A percentile compares a stretch with the other conserved stretches of the same genome.
Conservation (phyloP, 2,797 vertebrate species). For the Amphiprion clarkii region DNA sequence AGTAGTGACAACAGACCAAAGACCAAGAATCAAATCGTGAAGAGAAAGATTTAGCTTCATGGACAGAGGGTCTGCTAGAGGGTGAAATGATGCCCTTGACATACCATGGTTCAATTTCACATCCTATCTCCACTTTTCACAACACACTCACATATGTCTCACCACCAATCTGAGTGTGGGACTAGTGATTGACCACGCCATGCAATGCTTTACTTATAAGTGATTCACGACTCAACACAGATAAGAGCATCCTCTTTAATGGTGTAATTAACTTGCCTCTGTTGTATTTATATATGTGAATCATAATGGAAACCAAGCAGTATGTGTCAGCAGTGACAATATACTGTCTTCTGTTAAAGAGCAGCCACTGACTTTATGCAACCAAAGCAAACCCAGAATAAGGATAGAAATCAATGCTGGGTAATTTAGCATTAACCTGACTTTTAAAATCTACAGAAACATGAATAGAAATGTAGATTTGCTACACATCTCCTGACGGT, state of each 20-base stretch:
- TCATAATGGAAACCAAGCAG: neutral
- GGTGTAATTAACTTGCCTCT: too few relatives aligned
- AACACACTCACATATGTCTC: constrained; percentile 55
- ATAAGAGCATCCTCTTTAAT: neutral
- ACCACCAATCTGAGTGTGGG: neutral
- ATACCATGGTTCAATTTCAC: constrained; percentile 40
- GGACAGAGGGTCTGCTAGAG: neutral
- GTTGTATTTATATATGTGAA: neutral
- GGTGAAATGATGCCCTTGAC: constrained; percentile 22
- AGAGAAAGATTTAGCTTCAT: constrained; percentile 30
- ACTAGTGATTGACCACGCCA: neutral
- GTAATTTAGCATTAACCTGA: neutral
- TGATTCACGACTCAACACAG: constrained; percentile 3
- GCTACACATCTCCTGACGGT: constrained; percentile 36
- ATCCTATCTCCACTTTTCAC: constrained; percentile 61
- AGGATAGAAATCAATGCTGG: neutral
- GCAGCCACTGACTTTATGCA: neutral
- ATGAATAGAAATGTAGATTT: constrained; percentile 14
- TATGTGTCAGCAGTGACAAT: neutral
- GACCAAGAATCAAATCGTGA: constrained; percentile 2
- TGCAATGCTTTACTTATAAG: neutral
- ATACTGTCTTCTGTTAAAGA: too few relatives aligned
- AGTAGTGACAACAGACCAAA: constrained; percentile 32
- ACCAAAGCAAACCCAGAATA: neutral
- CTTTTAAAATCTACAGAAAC: neutral